These are phyloP conservation scores for Pharmacophagus antenor DNA, from an alignment of 2,888 invertebrate species.

Conservation along the genomic window DNA sequence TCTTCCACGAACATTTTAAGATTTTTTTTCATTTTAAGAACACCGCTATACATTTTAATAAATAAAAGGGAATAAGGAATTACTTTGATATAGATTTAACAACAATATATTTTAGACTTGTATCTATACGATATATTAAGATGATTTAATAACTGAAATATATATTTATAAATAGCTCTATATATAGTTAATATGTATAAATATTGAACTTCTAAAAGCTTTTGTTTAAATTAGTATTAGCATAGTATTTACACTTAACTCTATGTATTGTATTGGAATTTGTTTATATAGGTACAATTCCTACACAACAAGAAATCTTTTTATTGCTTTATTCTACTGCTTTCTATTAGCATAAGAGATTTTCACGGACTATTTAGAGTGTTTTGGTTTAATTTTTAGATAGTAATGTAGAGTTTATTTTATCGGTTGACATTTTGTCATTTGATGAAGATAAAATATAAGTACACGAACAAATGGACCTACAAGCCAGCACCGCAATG, in stretches of 20 bases:
- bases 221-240: neutral
- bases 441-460: too few relatives aligned
- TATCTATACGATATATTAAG: too few relatives aligned
- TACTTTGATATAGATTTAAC: constrained; percentile 4
- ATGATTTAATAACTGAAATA: too few relatives aligned
- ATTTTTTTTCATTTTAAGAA: constrained; percentile 29
- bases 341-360: too few relatives aligned
- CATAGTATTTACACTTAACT: neutral
- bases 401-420: too few relatives aligned
- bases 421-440: too few relatives aligned
- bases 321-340: neutral
- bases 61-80: constrained; percentile 21
- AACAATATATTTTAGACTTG: neutral
- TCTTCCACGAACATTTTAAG: constrained; percentile 26
- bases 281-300: neutral
- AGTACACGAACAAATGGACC: constrained; percentile 18
- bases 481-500: neutral
- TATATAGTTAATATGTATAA: too few relatives aligned
- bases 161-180: too few relatives aligned
- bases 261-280: neutral
- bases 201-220: too few relatives aligned
- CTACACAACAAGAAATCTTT: too few relatives aligned
- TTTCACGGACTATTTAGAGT: too few relatives aligned
- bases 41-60: constrained; percentile 26
- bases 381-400: too few relatives aligned